Percentiles rank a stretch among this genome's conserved stretches.
Conservation (phyloP, 1,140 invertebrate genomes). For the Uloborus diversus region DNA sequence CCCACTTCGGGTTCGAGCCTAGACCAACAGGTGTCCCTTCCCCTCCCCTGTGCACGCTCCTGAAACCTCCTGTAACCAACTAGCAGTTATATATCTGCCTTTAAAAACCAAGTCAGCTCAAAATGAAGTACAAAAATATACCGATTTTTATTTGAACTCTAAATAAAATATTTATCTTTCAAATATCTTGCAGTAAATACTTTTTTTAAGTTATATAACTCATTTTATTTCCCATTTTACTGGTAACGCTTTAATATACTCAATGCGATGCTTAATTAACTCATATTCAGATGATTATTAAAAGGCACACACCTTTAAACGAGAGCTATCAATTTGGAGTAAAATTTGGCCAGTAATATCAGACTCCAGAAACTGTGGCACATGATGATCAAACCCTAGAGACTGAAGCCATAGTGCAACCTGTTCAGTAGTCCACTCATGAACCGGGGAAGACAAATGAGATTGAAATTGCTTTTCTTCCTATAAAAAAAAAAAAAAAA, state of each 20-base stretch:
- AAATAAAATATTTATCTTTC: not conserved
- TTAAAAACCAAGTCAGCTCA: too few species aligned
- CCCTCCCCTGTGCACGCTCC: too few species aligned
- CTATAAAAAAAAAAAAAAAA: slow-evolving; percentile 15
- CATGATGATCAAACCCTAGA: slow-evolving; percentile 83
- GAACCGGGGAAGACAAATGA: slow-evolving; percentile 70
- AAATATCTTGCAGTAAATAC: not conserved
- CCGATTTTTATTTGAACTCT: not conserved
- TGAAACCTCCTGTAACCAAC: too few species aligned
- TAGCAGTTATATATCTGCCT: too few species aligned
- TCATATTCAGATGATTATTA: too few species aligned
- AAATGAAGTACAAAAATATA: not conserved
- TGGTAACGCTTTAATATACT: not conserved
- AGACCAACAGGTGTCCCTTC: too few species aligned
- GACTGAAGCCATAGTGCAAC: slow-evolving; percentile 87
- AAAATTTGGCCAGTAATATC: slow-evolving; percentile 84
- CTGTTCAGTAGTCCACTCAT: slow-evolving; percentile 88
- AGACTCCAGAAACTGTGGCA: slow-evolving; percentile 82
- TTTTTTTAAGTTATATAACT: not conserved
- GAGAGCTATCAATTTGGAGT: slow-evolving; percentile 82
- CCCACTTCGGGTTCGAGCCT: too few species aligned
- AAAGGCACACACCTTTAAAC: slow-evolving; percentile 80
- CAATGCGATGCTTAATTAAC: too few species aligned
- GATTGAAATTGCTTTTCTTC: slow-evolving; percentile 15
- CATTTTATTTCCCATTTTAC: not conserved